Evolutionary conservation across 2,113 vertebrate species (phyloP), one percentile per base, ranked within the genome.

Genomic region (Embiotoca jacksoni): DNA sequence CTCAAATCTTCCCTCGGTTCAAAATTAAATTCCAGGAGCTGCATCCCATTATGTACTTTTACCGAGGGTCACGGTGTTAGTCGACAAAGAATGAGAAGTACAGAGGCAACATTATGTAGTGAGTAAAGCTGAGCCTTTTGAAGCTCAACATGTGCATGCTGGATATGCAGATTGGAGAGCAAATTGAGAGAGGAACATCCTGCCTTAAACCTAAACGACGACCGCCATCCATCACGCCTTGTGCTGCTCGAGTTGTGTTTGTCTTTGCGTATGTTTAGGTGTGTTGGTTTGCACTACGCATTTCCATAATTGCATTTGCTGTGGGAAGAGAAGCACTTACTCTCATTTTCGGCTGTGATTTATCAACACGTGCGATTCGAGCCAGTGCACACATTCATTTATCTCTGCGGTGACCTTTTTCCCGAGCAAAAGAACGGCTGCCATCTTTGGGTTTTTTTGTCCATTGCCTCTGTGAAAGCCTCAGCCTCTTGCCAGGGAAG

Each of bases 261-360:
- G 85, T 87, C 84, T 89, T 79, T 79, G 80, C 75, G 58, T 50
- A 67, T 78, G 89, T 91, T 91, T 84, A 87, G 86, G 84, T 83
- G 88, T 84, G 81, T 82, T 83, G 59, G 58, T 84, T 82, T 68
- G 75, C 73, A 10, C 85, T 23, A 50, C 41, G 67, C 91, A 90
- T 91, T 90, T 92, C 90, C 89, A 86, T 92, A 94, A 94, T 93
- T 92, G 92, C 91, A 90, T 93, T 90, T 91, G 87, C 85, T 32
- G 78, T 5, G 67, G 77, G 86, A 85, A 82, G 86, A 88, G 77
- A 81, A 83, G 84, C 78, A 90, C 88, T 92, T 86, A 90, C 83
- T 92, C 88, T 89, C 82, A 84, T 89, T 92, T 87, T 81, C 66
- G 13, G 76, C 76, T 67, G 84, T 88, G 86, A 90, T 92, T 94